These are phyloP conservation scores for Heliconius hermathena DNA, from an alignment of 1,140 invertebrate genomes.

Conservation along the genomic window DNA sequence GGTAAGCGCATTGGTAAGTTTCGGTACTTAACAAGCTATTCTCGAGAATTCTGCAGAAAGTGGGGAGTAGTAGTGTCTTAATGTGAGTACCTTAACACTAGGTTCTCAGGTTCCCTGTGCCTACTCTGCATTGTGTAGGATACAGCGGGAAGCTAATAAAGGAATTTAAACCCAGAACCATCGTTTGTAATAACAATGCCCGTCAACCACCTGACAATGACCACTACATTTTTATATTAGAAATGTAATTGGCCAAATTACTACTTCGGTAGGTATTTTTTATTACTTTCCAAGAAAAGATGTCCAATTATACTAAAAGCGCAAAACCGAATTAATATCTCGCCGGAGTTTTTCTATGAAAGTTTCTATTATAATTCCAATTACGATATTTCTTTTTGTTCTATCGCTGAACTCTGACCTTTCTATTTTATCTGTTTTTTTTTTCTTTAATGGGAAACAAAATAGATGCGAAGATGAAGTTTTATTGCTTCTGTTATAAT, in stretches of 20 bases:
- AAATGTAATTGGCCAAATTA: constrained; percentile 7
- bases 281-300: constrained; percentile 21
- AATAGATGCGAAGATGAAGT: constrained; percentile 1
- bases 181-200: neutral
- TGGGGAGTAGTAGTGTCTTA: no score
- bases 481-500: constrained; percentile 3
- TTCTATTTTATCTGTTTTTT: constrained; percentile 9
- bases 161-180: neutral
- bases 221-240: neutral
- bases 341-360: constrained; percentile 16
- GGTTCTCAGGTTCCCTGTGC: no score
- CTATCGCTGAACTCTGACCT: constrained; percentile 18
- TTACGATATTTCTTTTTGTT: constrained; percentile 18
- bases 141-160: no score
- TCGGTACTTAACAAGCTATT: no score
- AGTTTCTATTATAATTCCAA: constrained; percentile 21
- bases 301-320: constrained; percentile 19
- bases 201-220: neutral
- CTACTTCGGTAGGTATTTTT: constrained; percentile 8
- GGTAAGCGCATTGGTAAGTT: no score
- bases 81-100: no score
- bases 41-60: no score
- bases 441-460: constrained; percentile 9
- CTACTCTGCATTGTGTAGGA: no score
- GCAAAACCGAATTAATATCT: constrained; percentile 18